A percentile compares a stretch with the other conserved stretches of the same genome.
Evolutionary conservation across 2,797 vertebrate genomes (phyloP).

Genomic region (Cuniculus paca): DNA sequence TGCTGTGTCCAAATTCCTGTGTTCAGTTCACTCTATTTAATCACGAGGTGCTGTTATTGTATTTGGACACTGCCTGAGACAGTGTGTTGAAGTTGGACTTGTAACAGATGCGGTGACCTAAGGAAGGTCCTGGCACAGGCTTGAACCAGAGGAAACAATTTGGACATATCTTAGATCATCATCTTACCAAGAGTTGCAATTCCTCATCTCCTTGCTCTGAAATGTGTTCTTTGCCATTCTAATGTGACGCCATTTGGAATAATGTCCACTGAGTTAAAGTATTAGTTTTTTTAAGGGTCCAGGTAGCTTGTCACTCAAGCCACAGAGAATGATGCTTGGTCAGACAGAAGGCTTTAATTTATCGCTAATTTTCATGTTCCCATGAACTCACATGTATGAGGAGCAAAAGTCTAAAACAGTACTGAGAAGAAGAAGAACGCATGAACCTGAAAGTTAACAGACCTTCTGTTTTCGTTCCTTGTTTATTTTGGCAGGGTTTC

Average conservation of each 20-base stretch:
- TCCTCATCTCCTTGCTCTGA: neutral
- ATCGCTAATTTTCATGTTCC: neutral
- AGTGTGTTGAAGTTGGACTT: neutral
- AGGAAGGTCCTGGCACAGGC: neutral
- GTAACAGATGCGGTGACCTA: neutral
- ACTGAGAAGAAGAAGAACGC: neutral
- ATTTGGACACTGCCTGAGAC: neutral
- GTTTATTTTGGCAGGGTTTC: neutral
- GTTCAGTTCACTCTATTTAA: neutral
- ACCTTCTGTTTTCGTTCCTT: neutral
- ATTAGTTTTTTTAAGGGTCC: neutral
- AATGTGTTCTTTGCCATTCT: neutral
- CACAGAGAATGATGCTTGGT: neutral
- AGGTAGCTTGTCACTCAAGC: neutral
- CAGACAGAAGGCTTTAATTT: neutral
- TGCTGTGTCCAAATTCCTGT: neutral
- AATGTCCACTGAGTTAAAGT: neutral
- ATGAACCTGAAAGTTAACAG: neutral
- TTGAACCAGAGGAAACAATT: neutral
- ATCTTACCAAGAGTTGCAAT: neutral
- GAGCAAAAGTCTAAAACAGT: neutral
- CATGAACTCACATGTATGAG: neutral
- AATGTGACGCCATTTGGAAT: neutral
- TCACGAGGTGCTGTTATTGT: neutral
- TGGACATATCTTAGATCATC: neutral